Conservation (phyloP, 2,888 invertebrate genomes). For the Epinotia brunnichana region DNA sequence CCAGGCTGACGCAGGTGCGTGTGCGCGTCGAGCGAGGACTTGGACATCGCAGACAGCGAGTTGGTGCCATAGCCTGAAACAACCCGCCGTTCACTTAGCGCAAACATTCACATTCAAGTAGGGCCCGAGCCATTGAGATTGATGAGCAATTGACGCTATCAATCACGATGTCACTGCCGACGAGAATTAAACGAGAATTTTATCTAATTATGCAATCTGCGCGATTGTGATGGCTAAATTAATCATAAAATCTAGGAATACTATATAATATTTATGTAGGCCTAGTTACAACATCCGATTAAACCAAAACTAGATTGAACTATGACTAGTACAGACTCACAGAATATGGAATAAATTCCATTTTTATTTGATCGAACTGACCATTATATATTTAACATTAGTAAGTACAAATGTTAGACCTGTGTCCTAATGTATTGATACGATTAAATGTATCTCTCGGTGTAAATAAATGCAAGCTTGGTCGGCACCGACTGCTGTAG, state of each 20-base stretch:
- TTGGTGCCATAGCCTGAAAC: constrained; percentile 94
- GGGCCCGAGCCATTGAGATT: neutral
- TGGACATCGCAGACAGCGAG: constrained; percentile 90
- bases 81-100: constrained; percentile 50
- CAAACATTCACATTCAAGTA: neutral
- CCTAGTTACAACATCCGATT: neutral
- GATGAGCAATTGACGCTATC: constrained; percentile 11
- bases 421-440: no score
- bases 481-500: no score
- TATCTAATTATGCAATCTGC: constrained; percentile 17
- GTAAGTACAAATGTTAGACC: no score
- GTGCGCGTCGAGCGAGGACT: constrained; percentile 93
- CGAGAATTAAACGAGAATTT: constrained; percentile 3
- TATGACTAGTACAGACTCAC: no score
- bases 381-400: no score
- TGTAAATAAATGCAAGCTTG: no score
- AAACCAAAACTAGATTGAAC: neutral
- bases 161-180: constrained; percentile 5
- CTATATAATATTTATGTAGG: no score
- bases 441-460: no score
- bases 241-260: neutral
- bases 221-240: neutral
- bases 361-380: no score
- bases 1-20: constrained; percentile 95
- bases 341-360: no score